A percentile compares a stretch with the other conserved stretches of the same genome.
Conservation (phyloP, 2,888 invertebrate genomes). For the Dasypolia templi region DNA sequence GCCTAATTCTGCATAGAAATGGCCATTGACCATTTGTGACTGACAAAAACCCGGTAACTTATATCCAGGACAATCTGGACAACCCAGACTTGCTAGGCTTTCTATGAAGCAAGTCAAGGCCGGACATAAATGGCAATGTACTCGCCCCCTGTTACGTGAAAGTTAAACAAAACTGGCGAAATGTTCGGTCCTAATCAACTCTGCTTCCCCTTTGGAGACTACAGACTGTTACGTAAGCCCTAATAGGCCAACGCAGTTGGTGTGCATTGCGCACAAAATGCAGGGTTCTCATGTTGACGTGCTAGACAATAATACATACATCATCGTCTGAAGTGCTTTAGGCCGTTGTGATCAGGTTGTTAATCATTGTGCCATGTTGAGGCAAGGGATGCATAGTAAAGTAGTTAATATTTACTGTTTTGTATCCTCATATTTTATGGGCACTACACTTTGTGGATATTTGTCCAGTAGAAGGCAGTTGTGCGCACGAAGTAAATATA, state of each 20-base stretch:
- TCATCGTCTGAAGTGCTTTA: constrained; percentile 45
- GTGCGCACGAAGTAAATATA: background rate
- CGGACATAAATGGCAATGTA: background rate
- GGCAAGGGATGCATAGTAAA: constrained; percentile 47
- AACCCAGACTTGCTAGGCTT: background rate
- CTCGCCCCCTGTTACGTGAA: background rate
- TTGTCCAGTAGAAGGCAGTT: background rate
- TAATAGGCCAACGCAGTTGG: background rate
- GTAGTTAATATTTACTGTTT: constrained; percentile 37
- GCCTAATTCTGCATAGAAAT: background rate
- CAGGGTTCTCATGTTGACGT: constrained; percentile 50
- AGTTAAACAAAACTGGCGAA: no score
- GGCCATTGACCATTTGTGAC: background rate
- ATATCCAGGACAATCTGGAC: background rate
- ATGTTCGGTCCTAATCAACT: background rate
- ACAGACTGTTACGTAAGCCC: background rate
- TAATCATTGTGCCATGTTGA: constrained; percentile 57
- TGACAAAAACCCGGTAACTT: background rate
- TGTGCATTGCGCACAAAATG: constrained; percentile 15
- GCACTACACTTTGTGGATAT: constrained; percentile 30
- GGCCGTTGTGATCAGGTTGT: constrained; percentile 60
- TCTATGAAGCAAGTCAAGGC: background rate
- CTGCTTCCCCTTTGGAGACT: background rate
- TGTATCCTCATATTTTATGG: constrained; percentile 27
- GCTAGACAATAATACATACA: constrained; percentile 65